A percentile compares a stretch with the other conserved stretches of the same genome.
Evolutionary conservation across 2,888 invertebrate genomes (phyloP).

Genomic region (Cheilosia vulpina): DNA sequence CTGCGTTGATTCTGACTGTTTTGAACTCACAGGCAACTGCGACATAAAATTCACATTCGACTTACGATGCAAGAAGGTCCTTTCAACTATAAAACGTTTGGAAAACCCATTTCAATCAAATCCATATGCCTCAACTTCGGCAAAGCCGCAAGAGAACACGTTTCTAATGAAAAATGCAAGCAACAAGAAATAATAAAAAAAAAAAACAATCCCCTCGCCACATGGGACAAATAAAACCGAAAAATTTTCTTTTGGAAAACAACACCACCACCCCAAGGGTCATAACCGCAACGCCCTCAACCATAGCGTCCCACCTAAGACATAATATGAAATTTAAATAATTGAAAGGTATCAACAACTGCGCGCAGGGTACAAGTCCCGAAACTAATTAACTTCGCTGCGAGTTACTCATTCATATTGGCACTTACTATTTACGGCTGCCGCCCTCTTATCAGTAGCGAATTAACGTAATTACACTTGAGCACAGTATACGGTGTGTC

Average conservation of each 20-base stretch:
- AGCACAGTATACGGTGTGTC: neutral
- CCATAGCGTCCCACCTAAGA: neutral
- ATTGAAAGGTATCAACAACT: conserved; percentile 66
- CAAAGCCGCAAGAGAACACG: neutral
- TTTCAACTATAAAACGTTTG: too few species aligned
- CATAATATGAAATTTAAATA: conserved; percentile 59
- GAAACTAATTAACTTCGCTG: conserved; percentile 55
- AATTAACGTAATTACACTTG: conserved; percentile 59
- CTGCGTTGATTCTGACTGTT: too few species aligned
- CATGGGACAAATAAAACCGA: conserved; percentile 54
- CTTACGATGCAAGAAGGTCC: too few species aligned
- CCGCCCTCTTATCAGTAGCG: conserved; percentile 17
- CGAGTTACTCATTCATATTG: conserved; percentile 46
- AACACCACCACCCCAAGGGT: conserved; percentile 44
- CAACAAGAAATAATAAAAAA: conserved; percentile 11
- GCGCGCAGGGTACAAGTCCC: conserved; percentile 23
- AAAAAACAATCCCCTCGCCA: conserved; percentile 16
- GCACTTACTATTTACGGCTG: conserved; percentile 33
- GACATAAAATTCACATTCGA: too few species aligned
- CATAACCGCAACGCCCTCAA: conserved; percentile 16
- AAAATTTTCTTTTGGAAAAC: conserved; percentile 28
- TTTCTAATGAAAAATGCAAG: conserved; percentile 27
- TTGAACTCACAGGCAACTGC: too few species aligned
- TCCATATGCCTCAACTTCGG: too few species aligned
- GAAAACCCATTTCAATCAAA: too few species aligned